Base-by-base conservation (phyloP, 2,797 vertebrate genomes). In the Iguana delicatissima region DNA sequence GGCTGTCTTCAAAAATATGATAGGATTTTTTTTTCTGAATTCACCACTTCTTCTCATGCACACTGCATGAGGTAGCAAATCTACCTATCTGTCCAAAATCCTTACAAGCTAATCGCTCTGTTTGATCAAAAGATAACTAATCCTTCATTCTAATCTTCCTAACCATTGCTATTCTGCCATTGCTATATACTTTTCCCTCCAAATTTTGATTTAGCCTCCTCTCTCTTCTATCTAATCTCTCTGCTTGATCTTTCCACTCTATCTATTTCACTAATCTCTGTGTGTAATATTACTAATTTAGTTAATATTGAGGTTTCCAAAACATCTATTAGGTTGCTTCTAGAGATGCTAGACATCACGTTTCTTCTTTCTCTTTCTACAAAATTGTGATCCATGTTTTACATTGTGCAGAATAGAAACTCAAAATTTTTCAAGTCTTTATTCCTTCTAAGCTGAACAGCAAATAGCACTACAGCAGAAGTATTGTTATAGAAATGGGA, bases 91-190 rank as follows among this genome's bases (percentile, higher is more conserved):
- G 38, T 79, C 14, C 73, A 89, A 82, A 91, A 20, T 93, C 55
- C 73, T 85, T 80, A 79, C 20, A 87, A 73, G 0, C 3, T 89
- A 35, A 83, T 87, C 50, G 79, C 80, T 72, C 29, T 91, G 8
- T 4, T 79, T 77, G 3, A 88, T 93, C 59, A 82, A 38, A 92
- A 86, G 79, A 16, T 59, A 88, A 42, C 0, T 32, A 86, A 38
- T 87, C 22, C 62, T 86, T 87, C 82, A 85, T 76, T 62, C 74
- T 94, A 91, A 91, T 89, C 24, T 90, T 69, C 35, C 6, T 55
- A 57, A 77, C 2, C 6, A 92, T 90, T 85, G 42, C 42, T 46
- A 46, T 85, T 89, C 59, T 85, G 59, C 59, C 74, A 79, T 80
- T 85, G 74, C 46, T 69, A 79, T 69, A 57, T 72, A 55, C 81